phyloP scores from a whole-genome alignment of 2,113 vertebrate genomes.

The Clarias macrocephalus region DNA sequence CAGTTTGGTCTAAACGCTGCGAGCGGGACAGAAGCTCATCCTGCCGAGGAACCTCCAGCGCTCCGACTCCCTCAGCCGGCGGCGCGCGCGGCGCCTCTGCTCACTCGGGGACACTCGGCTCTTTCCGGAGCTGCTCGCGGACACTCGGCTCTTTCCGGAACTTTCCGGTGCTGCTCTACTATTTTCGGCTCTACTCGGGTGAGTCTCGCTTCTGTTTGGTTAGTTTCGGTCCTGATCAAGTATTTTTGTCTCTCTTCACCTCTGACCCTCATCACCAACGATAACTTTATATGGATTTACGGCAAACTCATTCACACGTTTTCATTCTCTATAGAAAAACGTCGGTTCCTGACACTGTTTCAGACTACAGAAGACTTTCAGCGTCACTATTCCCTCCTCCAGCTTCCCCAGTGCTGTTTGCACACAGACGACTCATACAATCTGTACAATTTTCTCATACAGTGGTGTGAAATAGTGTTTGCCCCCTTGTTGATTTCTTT shows the following conservation, averaged over 20 bases:
- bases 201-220: neutral
- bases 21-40: conserved; percentile 23
- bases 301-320: neutral
- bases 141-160: neutral
- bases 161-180: conserved; percentile 15
- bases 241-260: conserved; percentile 18
- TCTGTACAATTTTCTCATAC: neutral
- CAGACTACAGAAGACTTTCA: neutral
- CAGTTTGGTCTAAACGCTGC: conserved; percentile 17
- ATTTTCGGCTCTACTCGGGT: neutral
- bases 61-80: neutral
- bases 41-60: conserved; percentile 29
- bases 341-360: neutral
- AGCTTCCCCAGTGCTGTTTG: neutral
- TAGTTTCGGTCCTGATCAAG: neutral
- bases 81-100: too few species aligned
- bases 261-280: neutral
- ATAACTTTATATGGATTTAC: neutral
- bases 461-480: too few species aligned
- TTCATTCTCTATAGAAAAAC: too few species aligned
- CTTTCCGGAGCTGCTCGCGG: neutral
- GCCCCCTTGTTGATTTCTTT: too few species aligned
- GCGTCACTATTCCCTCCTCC: neutral
- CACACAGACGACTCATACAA: neutral
- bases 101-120: neutral